Base-by-base conservation (phyloP, 1,140 invertebrate genomes). In the Trissolcus basalis region DNA sequence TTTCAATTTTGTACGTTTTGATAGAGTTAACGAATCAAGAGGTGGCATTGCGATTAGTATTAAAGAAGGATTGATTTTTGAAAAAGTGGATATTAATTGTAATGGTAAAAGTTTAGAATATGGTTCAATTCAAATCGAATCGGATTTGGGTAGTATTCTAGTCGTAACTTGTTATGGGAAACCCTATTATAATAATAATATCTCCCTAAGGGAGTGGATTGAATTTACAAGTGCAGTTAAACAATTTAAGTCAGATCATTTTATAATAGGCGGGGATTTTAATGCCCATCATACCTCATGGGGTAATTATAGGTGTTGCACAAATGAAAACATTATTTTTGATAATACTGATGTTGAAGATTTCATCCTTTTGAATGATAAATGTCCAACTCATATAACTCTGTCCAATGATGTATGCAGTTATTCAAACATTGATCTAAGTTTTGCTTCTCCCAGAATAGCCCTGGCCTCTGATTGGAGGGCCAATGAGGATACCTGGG, bases 241-340 rank as follows among this genome's bases (percentile, higher is more conserved):
- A 15, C 0, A 53, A 53, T 7, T 4, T 45, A 35, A 45, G 19
- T 19, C 9, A 45, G 6, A 33, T 11, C 7, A 53, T 7, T 69
- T 64, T 41, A 12, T 67, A 0, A 13, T 80, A 13, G 61, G 36
- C 0, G 74, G 78, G 0, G 74, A 80, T 27, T 72, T 75, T 32
- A 72, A 80, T 41, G 69, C 78, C 0, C 65, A 79, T 32, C 60
- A 76, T 32, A 8, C 9, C 12, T 13, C 47, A 36, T 72, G 68
- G 75, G 68, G 64, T 1, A 58, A 49, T n/a, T 36, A 1, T 35
- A 19, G 12, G 19, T 55, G 19, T 7, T 77, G 61, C 16, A 14
- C 9, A 33, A 58, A 54, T 49, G 64, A 59, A 1, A 15, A 41
- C 1, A 41, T 41, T 7, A 64, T 76, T 12, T 49, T 13, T 41